phyloP scores from a whole-genome alignment of 2,888 invertebrate genomes.

The Ellobium chinense region DNA sequence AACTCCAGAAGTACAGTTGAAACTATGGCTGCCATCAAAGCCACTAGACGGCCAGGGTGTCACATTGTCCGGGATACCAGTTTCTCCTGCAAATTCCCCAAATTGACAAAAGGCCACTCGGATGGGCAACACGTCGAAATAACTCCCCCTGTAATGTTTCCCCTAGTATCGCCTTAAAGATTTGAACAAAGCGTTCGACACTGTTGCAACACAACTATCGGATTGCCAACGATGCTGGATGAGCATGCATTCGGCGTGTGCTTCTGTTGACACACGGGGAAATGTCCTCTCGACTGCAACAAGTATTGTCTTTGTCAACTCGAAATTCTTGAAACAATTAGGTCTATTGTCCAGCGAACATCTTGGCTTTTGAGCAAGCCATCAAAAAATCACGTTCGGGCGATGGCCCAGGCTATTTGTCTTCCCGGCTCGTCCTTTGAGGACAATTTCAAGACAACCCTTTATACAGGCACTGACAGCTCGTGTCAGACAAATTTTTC shows the following conservation, averaged over 20 bases:
- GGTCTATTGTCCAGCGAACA: slow-evolving; percentile 19
- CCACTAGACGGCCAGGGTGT: too few species aligned
- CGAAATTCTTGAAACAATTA: slow-evolving; percentile 26
- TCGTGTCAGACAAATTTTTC: slow-evolving; percentile 23
- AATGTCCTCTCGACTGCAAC: slow-evolving; percentile 10
- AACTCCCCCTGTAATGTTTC: slow-evolving; percentile 15
- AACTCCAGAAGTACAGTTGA: too few species aligned
- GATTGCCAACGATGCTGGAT: background rate
- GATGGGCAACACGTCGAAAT: background rate
- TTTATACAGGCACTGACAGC: slow-evolving; percentile 12
- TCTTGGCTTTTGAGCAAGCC: slow-evolving; percentile 7
- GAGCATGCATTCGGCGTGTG: slow-evolving; percentile 20
- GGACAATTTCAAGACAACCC: background rate
- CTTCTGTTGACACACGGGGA: slow-evolving; percentile 12
- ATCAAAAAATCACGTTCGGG: slow-evolving; percentile 29
- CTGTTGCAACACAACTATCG: background rate
- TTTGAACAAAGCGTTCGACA: background rate
- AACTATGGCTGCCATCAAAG: too few species aligned
- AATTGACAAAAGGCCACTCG: background rate
- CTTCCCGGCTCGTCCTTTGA: background rate
- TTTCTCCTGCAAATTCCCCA: background rate
- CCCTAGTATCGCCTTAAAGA: background rate
- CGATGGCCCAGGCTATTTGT: background rate
- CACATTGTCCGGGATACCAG: too few species aligned
- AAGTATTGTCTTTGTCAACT: slow-evolving; percentile 35